These are phyloP conservation scores for Planiliza haematocheilus DNA, from an alignment of 2,113 vertebrate genomes.

Conservation along the genomic window DNA sequence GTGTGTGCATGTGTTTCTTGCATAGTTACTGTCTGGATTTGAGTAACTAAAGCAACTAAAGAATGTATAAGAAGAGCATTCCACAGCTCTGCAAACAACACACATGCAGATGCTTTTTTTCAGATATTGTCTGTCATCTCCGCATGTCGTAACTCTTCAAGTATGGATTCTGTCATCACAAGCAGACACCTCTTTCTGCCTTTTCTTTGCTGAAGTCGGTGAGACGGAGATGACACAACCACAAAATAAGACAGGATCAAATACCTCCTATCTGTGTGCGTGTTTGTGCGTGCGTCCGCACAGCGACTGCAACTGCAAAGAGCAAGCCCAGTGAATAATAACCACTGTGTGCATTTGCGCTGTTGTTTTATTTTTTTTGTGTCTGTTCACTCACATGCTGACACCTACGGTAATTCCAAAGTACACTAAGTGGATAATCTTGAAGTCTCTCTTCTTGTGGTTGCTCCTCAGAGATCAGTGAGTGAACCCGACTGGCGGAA, in stretches of 20 bases:
- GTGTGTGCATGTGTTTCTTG: constrained; percentile 8
- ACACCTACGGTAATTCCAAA: too few relatives aligned
- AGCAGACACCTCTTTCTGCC: constrained; percentile 8
- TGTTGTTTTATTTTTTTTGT: too few relatives aligned
- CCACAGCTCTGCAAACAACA: constrained; percentile 16
- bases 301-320: constrained; percentile 19
- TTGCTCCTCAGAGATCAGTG: neutral
- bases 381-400: too few relatives aligned
- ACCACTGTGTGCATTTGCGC: neutral
- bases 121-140: constrained; percentile 51
- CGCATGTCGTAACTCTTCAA: constrained; percentile 51
- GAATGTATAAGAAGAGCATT: constrained; percentile 33
- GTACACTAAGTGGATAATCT: too few relatives aligned
- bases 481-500: neutral
- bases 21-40: constrained; percentile 44
- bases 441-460: neutral
- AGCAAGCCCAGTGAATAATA: neutral
- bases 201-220: constrained; percentile 32
- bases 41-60: neutral
- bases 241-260: constrained; percentile 27
- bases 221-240: constrained; percentile 43
- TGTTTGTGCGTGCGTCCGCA: constrained; percentile 12
- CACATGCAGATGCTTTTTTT: constrained; percentile 16
- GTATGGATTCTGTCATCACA: constrained; percentile 69
- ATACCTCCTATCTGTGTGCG: constrained; percentile 3